These are phyloP conservation scores for Porites australiensis DNA, from an alignment of 64 coral and sea anemone genomes.

Conservation along the genomic window DNA sequence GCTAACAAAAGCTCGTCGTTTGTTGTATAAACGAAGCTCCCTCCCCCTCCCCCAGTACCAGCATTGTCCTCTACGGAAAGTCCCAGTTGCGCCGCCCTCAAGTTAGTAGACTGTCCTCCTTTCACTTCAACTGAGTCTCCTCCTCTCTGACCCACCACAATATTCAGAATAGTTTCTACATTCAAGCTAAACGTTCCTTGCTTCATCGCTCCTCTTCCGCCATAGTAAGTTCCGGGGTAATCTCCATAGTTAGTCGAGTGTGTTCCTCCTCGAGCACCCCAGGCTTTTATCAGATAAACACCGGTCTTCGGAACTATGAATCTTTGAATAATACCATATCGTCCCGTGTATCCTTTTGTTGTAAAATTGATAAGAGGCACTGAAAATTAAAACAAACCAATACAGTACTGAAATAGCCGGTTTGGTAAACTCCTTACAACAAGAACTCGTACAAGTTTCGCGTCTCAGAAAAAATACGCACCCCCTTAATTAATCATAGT, in stretches of 20 bases:
- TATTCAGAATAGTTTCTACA: background rate
- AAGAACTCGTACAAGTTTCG: too few relatives aligned
- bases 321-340: slow-evolving; percentile 6
- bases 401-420: too few relatives aligned
- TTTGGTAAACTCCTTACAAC: too few relatives aligned
- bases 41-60: background rate
- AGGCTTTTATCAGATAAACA: background rate
- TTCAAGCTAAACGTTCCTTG: background rate
- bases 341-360: background rate
- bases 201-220: background rate
- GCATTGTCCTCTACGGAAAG: too few relatives aligned
- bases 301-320: background rate
- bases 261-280: background rate
- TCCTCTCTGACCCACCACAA: too few relatives aligned
- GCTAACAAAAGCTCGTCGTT: too few relatives aligned
- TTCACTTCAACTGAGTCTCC: too few relatives aligned
- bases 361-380: background rate
- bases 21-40: background rate
- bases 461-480: too few relatives aligned
- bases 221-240: background rate
- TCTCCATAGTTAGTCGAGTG: background rate
- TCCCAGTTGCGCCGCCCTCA: too few relatives aligned
- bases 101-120: too few relatives aligned
- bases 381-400: too few relatives aligned
- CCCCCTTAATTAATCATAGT: too few relatives aligned